Evolutionary conservation across 2,797 vertebrate genomes (phyloP).

Genomic region (Sebastes steindachneri): DNA sequence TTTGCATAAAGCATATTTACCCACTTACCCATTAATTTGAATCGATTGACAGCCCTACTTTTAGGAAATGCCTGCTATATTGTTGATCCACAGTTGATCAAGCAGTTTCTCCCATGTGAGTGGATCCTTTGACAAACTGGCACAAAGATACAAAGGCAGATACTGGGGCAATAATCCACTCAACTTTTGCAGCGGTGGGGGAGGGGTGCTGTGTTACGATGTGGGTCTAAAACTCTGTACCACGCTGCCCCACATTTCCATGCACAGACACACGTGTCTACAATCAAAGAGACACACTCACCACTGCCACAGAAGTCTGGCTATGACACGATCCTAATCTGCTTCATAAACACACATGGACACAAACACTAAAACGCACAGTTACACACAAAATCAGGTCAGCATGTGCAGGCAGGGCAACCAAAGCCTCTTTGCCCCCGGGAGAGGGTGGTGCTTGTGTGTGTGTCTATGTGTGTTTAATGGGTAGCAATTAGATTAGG

Average conservation of each 20-base stretch:
- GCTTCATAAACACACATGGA: slow-evolving; percentile 57
- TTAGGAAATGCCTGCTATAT: neutral
- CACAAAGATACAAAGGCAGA: slow-evolving; percentile 33
- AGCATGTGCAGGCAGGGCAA: slow-evolving; percentile 56
- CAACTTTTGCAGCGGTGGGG: slow-evolving; percentile 25
- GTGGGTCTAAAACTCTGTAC: slow-evolving; percentile 23
- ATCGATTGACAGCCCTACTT: neutral
- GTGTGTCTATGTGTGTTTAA: slow-evolving; percentile 42
- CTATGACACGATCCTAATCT: slow-evolving; percentile 64
- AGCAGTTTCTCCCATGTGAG: neutral
- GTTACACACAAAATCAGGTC: slow-evolving; percentile 74
- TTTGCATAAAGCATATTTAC: neutral
- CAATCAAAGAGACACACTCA: slow-evolving; percentile 49
- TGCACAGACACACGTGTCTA: slow-evolving; percentile 40
- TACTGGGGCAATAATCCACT: slow-evolving; percentile 46
- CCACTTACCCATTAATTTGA: neutral
- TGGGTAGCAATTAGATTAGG: slow-evolving; percentile 49
- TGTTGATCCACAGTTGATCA: neutral
- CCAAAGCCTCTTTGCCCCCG: slow-evolving; percentile 71
- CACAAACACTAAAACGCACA: slow-evolving; percentile 49
- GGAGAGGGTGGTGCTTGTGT: slow-evolving; percentile 44
- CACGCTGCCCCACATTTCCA: slow-evolving; percentile 64
- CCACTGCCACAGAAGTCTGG: slow-evolving; percentile 19
- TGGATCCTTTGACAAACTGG: slow-evolving; percentile 20
- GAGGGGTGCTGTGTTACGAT: slow-evolving; percentile 27